phyloP scores from a whole-genome alignment of 2,888 invertebrate genomes.

The Poecilus cupreus region DNA sequence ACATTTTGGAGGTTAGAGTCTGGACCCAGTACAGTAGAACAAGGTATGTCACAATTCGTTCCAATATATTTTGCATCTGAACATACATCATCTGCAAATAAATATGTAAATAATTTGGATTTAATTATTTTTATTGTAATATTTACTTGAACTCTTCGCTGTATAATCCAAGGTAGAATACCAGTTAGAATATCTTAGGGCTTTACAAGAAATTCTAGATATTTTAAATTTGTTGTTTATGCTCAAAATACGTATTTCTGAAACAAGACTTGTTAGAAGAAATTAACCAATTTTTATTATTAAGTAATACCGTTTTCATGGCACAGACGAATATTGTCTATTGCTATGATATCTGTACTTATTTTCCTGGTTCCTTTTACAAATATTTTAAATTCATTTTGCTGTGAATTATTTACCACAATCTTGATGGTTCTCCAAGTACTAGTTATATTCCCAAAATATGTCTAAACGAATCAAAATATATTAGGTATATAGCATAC shows the following conservation, averaged over 20 bases:
- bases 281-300: conserved; percentile 5
- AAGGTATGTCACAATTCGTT: conserved; percentile 61
- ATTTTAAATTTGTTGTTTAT: neutral
- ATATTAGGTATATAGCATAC: neutral
- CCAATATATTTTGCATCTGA: conserved; percentile 59
- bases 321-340: conserved; percentile 64
- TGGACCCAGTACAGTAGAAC: conserved; percentile 57
- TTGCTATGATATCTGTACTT: conserved; percentile 50
- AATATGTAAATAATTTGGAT: neutral
- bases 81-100: conserved; percentile 18
- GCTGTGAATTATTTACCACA: neutral
- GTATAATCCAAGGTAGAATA: neutral
- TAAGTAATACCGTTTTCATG: conserved; percentile 60
- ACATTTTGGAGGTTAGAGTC: neutral
- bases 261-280: neutral
- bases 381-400: conserved; percentile 19
- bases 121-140: neutral
- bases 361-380: neutral
- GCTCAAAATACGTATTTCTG: neutral
- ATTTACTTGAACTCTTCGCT: neutral
- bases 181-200: neutral
- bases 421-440: conserved; percentile 18
- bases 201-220: neutral
- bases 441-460: neutral
- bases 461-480: neutral